phyloP scores from a whole-genome alignment of 2,797 vertebrate species.

The Acanthiza pusilla region DNA sequence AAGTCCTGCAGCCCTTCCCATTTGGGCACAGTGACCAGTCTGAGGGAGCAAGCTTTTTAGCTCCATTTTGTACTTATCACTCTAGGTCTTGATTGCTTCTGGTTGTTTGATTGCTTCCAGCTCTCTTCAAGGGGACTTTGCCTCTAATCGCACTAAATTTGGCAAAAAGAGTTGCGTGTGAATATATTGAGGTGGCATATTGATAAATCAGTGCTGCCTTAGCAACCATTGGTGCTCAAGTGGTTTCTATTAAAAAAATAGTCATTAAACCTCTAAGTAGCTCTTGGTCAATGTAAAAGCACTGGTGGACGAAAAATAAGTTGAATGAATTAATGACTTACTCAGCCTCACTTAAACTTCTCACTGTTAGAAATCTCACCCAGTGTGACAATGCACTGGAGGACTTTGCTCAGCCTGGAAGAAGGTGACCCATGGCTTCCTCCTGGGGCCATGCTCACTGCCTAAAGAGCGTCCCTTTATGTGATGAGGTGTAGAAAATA shows the following conservation, averaged over 20 bases:
- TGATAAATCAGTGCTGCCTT: background rate
- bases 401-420: background rate
- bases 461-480: background rate
- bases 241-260: background rate
- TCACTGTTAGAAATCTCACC: background rate
- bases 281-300: background rate
- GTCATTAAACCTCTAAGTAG: background rate
- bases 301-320: background rate
- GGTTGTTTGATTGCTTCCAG: background rate
- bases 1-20: background rate
- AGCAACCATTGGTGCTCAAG: background rate
- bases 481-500: background rate
- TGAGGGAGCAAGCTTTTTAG: background rate
- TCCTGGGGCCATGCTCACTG: background rate
- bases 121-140: background rate
- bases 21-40: background rate
- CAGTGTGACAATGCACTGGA: background rate
- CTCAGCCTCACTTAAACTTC: background rate
- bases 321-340: background rate
- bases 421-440: background rate
- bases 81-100: background rate
- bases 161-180: background rate
- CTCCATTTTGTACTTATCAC: background rate
- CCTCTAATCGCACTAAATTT: background rate
- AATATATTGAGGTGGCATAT: background rate